Evolutionary conservation across 2,888 invertebrate species (phyloP).

Genomic region (Meliscaeva auricollis): DNA sequence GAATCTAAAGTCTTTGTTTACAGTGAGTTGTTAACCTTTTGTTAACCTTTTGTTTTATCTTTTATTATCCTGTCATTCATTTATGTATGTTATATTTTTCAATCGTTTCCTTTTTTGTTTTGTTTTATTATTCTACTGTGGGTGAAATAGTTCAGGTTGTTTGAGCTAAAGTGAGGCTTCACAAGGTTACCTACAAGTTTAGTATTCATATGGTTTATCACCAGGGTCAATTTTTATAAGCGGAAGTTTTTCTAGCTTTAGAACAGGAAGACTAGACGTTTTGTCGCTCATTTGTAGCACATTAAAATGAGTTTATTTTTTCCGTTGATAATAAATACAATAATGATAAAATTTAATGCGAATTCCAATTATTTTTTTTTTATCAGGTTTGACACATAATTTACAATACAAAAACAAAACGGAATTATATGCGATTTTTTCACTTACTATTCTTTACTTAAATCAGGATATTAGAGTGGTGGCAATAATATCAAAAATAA

Average conservation of each 20-base stretch:
- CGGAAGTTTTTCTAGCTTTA: slow-evolving; percentile 20
- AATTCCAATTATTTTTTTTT: too few relatives aligned
- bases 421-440: too few relatives aligned
- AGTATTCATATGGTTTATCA: slow-evolving; percentile 3
- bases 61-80: background rate
- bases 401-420: too few relatives aligned
- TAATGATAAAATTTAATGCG: too few relatives aligned
- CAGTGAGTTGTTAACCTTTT: background rate
- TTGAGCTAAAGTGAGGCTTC: too few relatives aligned
- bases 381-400: too few relatives aligned
- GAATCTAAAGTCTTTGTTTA: background rate
- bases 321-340: too few relatives aligned
- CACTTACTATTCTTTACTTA: too few relatives aligned
- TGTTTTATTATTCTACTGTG: background rate
- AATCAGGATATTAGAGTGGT: too few relatives aligned
- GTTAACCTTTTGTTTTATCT: background rate
- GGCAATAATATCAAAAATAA: too few relatives aligned
- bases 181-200: slow-evolving; percentile 14
- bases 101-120: background rate
- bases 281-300: too few relatives aligned
- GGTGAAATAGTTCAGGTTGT: background rate
- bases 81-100: background rate
- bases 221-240: slow-evolving; percentile 9
- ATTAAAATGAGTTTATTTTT: too few relatives aligned
- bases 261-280: background rate